These are phyloP conservation scores for Pseudolycoriella hygida DNA, from an alignment of 2,888 invertebrate genomes.

Conservation along the genomic window DNA sequence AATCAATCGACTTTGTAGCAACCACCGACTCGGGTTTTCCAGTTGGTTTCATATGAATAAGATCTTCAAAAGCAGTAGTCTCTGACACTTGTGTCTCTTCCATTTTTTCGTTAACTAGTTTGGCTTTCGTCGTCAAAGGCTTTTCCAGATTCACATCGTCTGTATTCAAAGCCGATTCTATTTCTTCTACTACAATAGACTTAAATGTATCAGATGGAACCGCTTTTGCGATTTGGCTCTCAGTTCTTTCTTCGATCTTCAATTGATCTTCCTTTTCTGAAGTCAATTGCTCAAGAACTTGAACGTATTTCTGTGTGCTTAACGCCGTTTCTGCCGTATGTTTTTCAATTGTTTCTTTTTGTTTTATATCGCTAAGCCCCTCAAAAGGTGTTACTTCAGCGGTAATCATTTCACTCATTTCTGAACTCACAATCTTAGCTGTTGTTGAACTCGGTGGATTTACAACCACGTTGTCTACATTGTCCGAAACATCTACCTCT, in stretches of 20 bases:
- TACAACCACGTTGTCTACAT: slow-evolving; percentile 28
- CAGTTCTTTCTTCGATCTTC: slow-evolving; percentile 17
- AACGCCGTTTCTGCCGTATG: slow-evolving; percentile 37
- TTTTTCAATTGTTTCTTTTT: slow-evolving; percentile 24
- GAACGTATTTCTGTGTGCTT: slow-evolving; percentile 34
- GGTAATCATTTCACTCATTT: slow-evolving; percentile 32
- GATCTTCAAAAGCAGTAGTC: slow-evolving; percentile 25
- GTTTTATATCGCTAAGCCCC: slow-evolving; percentile 23
- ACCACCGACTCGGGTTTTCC: slow-evolving; percentile 17
- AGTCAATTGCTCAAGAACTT: slow-evolving; percentile 28
- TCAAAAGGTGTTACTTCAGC: slow-evolving; percentile 36
- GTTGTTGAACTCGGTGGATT: slow-evolving; percentile 26
- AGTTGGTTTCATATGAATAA: slow-evolving; percentile 13
- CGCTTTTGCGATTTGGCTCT: slow-evolving; percentile 22
- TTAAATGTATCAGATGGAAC: slow-evolving; percentile 24
- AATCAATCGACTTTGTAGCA: slow-evolving; percentile 21
- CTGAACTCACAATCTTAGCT: slow-evolving; percentile 27
- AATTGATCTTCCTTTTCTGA: slow-evolving; percentile 31
- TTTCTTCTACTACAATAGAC: slow-evolving; percentile 29
- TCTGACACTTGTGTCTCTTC: slow-evolving; percentile 23
- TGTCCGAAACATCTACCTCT: slow-evolving; percentile 37
- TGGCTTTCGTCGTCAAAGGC: slow-evolving; percentile 17
- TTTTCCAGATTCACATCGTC: slow-evolving; percentile 23
- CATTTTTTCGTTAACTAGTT: slow-evolving; percentile 19
- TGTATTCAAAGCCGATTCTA: slow-evolving; percentile 28